phyloP scores from a whole-genome alignment of 1,140 invertebrate species.

The Drosophila santomea region DNA sequence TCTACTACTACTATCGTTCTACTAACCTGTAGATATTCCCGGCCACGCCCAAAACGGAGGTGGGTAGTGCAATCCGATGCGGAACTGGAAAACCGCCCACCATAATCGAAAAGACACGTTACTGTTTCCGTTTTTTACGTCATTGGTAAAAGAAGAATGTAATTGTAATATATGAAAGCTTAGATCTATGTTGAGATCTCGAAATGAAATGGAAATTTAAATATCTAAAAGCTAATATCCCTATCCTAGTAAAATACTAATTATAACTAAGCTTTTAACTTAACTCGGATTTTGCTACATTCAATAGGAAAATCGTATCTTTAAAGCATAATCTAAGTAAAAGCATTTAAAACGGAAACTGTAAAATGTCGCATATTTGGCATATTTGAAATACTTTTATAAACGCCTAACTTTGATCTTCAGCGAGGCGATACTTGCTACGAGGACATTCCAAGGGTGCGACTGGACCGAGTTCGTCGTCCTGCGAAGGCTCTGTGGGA shows the following conservation, averaged over 20 bases:
- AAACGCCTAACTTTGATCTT: neutral
- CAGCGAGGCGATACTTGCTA: constrained; percentile 82
- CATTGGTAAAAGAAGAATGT: neutral
- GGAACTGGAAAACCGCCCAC: neutral
- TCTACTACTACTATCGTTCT: constrained; percentile 34
- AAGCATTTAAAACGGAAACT: neutral
- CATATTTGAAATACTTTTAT: neutral
- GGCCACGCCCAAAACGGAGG: constrained; percentile 84
- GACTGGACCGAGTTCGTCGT: constrained; percentile 78
- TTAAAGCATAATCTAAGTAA: too few species aligned
- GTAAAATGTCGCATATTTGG: neutral
- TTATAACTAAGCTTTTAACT: too few species aligned
- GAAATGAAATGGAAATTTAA: too few species aligned
- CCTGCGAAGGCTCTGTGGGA: constrained; percentile 79
- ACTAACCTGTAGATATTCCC: constrained; percentile 81
- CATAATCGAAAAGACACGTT: neutral
- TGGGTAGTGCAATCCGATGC: constrained; percentile 51
- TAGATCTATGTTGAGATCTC: too few species aligned
- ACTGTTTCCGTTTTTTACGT: constrained; percentile 5
- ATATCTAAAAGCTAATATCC: too few species aligned
- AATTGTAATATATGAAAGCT: too few species aligned
- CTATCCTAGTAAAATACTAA: too few species aligned
- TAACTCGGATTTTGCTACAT: too few species aligned
- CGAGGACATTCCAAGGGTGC: constrained; percentile 81
- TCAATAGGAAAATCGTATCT: too few species aligned